These are phyloP conservation scores for Matsumurasca onukii DNA, from an alignment of 1,140 invertebrate genomes.

Conservation along the genomic window DNA sequence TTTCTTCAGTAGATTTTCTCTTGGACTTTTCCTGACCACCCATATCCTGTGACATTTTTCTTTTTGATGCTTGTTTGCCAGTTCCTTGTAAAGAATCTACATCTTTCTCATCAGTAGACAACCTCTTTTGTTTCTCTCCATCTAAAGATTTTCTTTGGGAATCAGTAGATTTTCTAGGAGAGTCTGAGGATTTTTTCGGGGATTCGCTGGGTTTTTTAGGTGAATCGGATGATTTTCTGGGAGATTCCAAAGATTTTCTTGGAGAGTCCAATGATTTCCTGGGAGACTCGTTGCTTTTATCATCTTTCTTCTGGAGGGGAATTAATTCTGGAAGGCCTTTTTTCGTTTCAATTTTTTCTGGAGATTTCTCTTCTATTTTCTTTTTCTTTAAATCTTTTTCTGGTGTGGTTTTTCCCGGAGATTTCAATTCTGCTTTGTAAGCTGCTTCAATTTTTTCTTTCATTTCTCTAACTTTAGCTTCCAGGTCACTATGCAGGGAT, in stretches of 20 bases:
- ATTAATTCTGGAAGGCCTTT: slow-evolving; percentile 14
- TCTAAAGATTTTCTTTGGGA: neutral
- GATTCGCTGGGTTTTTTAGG: neutral
- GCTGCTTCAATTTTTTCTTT: slow-evolving; percentile 37
- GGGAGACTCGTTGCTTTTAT: neutral
- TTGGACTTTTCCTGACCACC: neutral
- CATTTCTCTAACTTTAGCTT: slow-evolving; percentile 38
- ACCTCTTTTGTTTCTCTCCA: neutral
- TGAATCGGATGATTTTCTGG: neutral
- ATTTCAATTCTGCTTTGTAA: slow-evolving; percentile 13
- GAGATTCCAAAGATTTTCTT: neutral
- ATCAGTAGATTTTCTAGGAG: neutral
- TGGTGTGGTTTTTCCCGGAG: slow-evolving; percentile 32
- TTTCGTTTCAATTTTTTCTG: slow-evolving; percentile 1
- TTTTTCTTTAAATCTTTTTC: slow-evolving; percentile 39
- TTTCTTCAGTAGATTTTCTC: neutral
- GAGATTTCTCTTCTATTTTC: too few relatives aligned
- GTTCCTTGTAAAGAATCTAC: neutral
- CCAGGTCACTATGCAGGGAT: slow-evolving; percentile 10
- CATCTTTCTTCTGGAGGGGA: slow-evolving; percentile 7
- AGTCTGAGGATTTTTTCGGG: too few relatives aligned
- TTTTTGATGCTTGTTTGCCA: neutral
- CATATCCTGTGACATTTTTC: slow-evolving; percentile 8
- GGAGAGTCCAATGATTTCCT: neutral
- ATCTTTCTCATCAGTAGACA: slow-evolving; percentile 6